Evolutionary conservation across 2,797 vertebrate genomes (phyloP).

Genomic region (Sardinella longiceps): DNA sequence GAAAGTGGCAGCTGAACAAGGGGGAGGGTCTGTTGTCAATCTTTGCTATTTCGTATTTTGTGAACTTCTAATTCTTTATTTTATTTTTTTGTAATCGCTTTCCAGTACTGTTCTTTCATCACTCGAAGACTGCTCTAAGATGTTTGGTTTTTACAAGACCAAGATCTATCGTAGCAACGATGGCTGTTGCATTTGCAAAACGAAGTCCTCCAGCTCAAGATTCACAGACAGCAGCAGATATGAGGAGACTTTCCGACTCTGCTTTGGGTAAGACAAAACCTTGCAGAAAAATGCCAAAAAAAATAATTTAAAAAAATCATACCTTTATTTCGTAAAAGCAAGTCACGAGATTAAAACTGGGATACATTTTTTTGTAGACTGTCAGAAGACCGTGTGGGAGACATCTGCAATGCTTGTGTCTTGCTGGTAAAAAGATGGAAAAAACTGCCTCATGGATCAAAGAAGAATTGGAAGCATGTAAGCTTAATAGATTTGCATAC

Average conservation of each 20-base stretch:
- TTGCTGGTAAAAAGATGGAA: slow-evolving; percentile 84
- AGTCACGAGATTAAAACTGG: not conserved
- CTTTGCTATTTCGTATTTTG: not conserved
- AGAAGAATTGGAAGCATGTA: slow-evolving; percentile 87
- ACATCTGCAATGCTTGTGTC: slow-evolving; percentile 85
- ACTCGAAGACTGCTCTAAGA: slow-evolving; percentile 39
- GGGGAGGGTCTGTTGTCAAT: no score
- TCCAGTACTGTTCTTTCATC: not conserved
- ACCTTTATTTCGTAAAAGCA: not conserved
- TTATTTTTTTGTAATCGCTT: not conserved
- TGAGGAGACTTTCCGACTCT: slow-evolving; percentile 80
- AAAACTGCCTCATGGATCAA: slow-evolving; percentile 81
- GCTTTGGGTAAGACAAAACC: slow-evolving; percentile 75
- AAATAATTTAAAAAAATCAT: no score
- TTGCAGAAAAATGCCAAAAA: not conserved
- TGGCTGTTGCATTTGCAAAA: slow-evolving; percentile 85
- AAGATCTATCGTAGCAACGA: slow-evolving; percentile 85
- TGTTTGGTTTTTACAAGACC: slow-evolving; percentile 85
- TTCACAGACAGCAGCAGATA: slow-evolving; percentile 85
- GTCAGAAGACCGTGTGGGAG: slow-evolving; percentile 79
- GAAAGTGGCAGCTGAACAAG: not conserved
- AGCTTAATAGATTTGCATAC: slow-evolving; percentile 36
- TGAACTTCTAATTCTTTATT: not conserved
- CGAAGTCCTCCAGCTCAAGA: slow-evolving; percentile 84
- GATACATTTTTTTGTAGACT: slow-evolving; percentile 64